Evolutionary conservation across 2,113 vertebrate species (phyloP), one percentile per base, ranked within the genome.

Genomic region (Scartelaos histophorus): DNA sequence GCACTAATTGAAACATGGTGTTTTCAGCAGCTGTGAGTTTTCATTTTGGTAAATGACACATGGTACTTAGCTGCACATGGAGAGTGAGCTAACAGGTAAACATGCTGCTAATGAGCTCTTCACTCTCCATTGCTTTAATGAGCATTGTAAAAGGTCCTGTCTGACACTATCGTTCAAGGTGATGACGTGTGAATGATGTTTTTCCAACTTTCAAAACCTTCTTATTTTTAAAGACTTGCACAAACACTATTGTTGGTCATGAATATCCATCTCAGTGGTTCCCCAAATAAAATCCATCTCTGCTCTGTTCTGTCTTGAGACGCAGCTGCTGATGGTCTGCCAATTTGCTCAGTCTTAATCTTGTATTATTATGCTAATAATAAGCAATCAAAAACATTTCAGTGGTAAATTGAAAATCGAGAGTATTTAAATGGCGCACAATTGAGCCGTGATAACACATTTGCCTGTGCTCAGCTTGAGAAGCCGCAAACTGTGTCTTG

Each of bases 341-440:
- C 79, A 72, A 78, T 81, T 81, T 53, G 69, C 71, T 76, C 68
- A 13, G 43, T 72, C 70, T 76, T 79, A 85, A 80, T 80, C 69
- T 72, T 66, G 69, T 70, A 80, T 80, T 80, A 77, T 85, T 78
- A 80, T 82, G 80, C 66, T 70, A 82, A 85, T 78, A 82, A 74
- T 53, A 73, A 68, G 75, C 70, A 79, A 81, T 79, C 79, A 82
- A 45, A 79, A 56, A 47, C 71, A 75, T 75, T 75, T 75, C 69
- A 61, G 54, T 61, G 1, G 47, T 34, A 75, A 80, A 82, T 75
- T 80, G 74, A 77, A 82, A 77, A 69, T 60, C 29, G 54, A 74
- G 74, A 29, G 47, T 35, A 35, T 73, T 76, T 67, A 47, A 56
- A 35, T 10, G 11, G 45, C 60, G 60, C 43, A 69, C 29, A 61